A percentile compares a stretch with the other conserved stretches of the same genome.
phyloP scores from a whole-genome alignment of 2,113 vertebrate species.

The Craseonycteris thonglongyai region DNA sequence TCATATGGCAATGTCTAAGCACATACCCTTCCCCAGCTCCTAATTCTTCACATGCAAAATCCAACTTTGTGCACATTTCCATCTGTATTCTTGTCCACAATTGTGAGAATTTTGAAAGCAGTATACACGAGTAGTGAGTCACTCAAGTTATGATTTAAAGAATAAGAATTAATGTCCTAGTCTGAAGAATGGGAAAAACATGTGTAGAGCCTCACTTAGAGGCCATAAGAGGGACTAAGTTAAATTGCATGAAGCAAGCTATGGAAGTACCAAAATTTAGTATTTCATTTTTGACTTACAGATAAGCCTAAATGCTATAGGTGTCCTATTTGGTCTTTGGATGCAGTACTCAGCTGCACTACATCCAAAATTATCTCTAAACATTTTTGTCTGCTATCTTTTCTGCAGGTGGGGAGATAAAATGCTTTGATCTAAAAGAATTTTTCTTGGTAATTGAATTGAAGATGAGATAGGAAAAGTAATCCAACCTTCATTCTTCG shows the following conservation, averaged over 20 bases:
- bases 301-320: not conserved
- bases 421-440: conserved; percentile 33
- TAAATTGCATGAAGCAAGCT: not conserved
- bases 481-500: conserved; percentile 23
- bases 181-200: not conserved
- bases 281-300: not conserved
- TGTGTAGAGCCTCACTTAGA: not conserved
- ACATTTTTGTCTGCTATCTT: conserved; percentile 49
- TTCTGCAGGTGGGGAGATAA: not conserved
- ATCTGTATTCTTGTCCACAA: not conserved
- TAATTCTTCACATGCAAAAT: not conserved
- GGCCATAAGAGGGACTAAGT: not conserved
- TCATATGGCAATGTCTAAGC: not conserved
- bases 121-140: not conserved
- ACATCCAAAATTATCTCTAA: conserved; percentile 29
- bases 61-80: not conserved
- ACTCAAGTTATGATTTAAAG: not conserved
- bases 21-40: not conserved
- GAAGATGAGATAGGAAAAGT: conserved; percentile 24
- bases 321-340: not conserved
- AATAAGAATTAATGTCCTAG: not conserved
- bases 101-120: not conserved
- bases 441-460: conserved; percentile 50
- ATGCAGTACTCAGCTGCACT: not conserved
- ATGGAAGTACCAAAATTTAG: not conserved